These are phyloP conservation scores for Rhinoraja longicauda DNA, from an alignment of 2,797 vertebrate genomes.

Conservation along the genomic window DNA sequence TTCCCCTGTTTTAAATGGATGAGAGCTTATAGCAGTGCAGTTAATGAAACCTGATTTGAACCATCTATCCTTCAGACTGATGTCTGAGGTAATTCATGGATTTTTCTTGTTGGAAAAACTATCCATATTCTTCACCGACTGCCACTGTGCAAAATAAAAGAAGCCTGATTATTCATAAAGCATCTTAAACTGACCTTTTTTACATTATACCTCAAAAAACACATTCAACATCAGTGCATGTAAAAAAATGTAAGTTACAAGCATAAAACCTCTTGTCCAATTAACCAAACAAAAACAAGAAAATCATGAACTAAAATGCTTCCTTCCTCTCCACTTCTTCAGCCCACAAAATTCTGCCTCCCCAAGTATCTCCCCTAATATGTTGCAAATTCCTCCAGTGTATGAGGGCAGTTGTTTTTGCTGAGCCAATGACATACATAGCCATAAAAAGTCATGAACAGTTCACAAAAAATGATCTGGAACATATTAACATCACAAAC, in stretches of 20 bases:
- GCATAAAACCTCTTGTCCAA: neutral
- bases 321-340: neutral
- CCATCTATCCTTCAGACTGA: no score
- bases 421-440: neutral
- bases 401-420: neutral
- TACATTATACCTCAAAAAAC: no score
- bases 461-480: neutral
- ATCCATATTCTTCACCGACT: neutral
- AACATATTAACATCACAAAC: neutral
- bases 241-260: neutral
- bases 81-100: no score
- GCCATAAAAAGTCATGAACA: slow-evolving; percentile 24
- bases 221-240: neutral
- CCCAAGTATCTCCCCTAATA: neutral
- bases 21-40: no score
- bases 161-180: no score
- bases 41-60: no score
- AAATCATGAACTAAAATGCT: neutral
- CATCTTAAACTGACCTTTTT: no score
- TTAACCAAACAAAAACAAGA: neutral
- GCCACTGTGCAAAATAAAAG: neutral
- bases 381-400: neutral
- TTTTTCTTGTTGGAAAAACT: neutral
- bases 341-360: no score
- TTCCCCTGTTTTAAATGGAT: no score